Conservation (phyloP, 92 coral and sea anemone species). For the Actinostola sp. region DNA sequence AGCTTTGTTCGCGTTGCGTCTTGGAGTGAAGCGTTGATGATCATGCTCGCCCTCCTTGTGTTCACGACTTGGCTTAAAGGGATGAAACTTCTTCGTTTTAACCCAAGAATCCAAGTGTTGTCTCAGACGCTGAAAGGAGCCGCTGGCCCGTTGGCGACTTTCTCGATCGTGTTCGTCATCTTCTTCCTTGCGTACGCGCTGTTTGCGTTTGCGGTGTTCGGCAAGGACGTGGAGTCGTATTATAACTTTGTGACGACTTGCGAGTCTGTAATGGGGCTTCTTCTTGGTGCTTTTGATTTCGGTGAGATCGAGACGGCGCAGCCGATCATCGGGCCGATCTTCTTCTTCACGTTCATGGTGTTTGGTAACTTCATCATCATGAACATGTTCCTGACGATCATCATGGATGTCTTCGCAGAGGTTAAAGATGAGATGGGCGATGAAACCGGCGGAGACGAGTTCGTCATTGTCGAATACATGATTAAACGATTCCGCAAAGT, state of each 20-base stretch:
- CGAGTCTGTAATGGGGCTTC: constrained; percentile 84
- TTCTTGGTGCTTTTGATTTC: constrained; percentile 88
- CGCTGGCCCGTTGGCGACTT: constrained; percentile 87
- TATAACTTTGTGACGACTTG: constrained; percentile 78
- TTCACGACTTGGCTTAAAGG: constrained; percentile 87
- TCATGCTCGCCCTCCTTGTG: constrained; percentile 76
- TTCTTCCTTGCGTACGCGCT: constrained; percentile 84
- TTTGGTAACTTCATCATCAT: constrained; percentile 86
- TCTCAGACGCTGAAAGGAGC: constrained; percentile 79
- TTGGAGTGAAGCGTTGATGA: constrained; percentile 85
- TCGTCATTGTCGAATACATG: constrained; percentile 86
- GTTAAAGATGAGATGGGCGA: constrained; percentile 73
- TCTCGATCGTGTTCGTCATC: constrained; percentile 79
- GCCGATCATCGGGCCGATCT: constrained; percentile 82
- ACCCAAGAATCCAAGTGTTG: constrained; percentile 75
- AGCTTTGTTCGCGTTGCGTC: constrained; percentile 85
- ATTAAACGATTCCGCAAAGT: constrained; percentile 74
- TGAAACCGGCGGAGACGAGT: constrained; percentile 65
- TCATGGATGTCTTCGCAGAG: constrained; percentile 84
- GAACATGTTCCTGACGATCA: constrained; percentile 89
- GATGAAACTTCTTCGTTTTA: constrained; percentile 85
- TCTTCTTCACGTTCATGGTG: constrained; percentile 89
- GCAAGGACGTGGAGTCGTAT: constrained; percentile 68
- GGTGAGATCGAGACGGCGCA: constrained; percentile 64
- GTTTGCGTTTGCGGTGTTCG: constrained; percentile 87